Base-by-base conservation (phyloP, 2,888 invertebrate genomes). In the Leptopilina myrica region DNA sequence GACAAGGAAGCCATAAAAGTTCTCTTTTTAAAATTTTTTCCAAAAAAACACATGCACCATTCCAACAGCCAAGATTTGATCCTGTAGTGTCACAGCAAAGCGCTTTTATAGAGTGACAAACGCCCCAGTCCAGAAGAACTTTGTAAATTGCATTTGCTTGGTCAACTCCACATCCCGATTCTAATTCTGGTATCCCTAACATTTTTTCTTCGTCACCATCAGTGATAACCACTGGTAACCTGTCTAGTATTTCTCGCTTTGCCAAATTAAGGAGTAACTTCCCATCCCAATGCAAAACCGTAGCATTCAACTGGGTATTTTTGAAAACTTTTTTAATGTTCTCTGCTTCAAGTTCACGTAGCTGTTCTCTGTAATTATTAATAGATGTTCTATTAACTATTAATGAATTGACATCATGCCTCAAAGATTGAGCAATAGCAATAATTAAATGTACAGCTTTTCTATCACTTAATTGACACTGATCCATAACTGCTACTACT, bases 71-170 rank as follows among this genome's bases (percentile, higher is more conserved):
- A 69, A 84, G 81, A 80, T 87, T 88, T 64, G 86, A 82, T 9
- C 85, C 82, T 65, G 87, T 88, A 7, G 87, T 87, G 76, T 88
- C 85, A 84, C 83, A 87, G 82, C 85, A 84, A n/a, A 86, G 65
- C 75, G 82, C 81, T 79, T 83, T 80, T 15, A 87, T 81, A 73
- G 83, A 79, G 20, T 84, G 80, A 59, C 76, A 64, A 53, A 87
- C 76, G 62, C 82, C 80, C 85, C 84, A 86, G 33, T 86, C 84
- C 6, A 81, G 59, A 15, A 85, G 66, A 65, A 78, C 79, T 46
- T 83, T 77, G 43, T 66, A 65, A 59, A 79, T 79, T 20, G 80
- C 85, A 43, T 75, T 15, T 15, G 84, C 84, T 80, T 84, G 84
- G 26, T 64, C 76, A 56, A 53, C 69, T 33, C 86, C 85, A 49